Base-by-base conservation (phyloP, 2,888 invertebrate species). In the Physocephala rufipes region DNA sequence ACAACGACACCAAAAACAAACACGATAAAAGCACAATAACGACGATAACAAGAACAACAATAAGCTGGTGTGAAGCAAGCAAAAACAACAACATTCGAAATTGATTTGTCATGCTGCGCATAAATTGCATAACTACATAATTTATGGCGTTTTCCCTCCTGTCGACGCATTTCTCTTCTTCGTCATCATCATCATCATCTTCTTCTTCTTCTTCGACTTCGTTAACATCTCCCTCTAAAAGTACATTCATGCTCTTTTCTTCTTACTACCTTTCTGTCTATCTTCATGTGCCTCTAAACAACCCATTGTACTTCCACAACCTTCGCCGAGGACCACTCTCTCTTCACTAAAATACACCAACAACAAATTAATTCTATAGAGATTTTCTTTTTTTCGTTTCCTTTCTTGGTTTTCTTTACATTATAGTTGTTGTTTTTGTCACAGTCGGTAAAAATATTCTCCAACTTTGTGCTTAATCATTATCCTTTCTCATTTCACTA, bases 71-170 rank as follows among this genome's bases (percentile, higher is more conserved):
- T n/a, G n/a, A n/a, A n/a, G n/a, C n/a, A n/a, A 55, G 47, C 70
- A 28, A 43, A 30, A 66, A 58, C 70, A 59, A 45, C 70, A 68
- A 65, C 67, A 67, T 43, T 24, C 26, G 69, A 74, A 76, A 75
- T 76, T 76, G 77, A 77, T 75, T 76, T 77, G 76, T 76, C 82
- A 82, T 79, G 82, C 78, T 80, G 82, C 80, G 79, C 82, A 81
- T 82, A 82, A 82, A 82, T 82, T 82, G 81, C 82, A 82, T 80
- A 79, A 80, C 80, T 79, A 79, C 77, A 74, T 74, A 72, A 55
- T 30, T 49, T 66, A 71, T 36, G 49, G 69, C 53, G 61, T 62
- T 69, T 69, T 61, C 55, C 24, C 19, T n/a, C 9, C n/a, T 24
- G 12, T 26, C 59, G 13, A 2, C 19, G 9, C 36, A 45, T 28